Evolutionary conservation across 35 echinoderm and acorn worm species (phyloP).

Genomic region (Strongylocentrotus purpuratus): DNA sequence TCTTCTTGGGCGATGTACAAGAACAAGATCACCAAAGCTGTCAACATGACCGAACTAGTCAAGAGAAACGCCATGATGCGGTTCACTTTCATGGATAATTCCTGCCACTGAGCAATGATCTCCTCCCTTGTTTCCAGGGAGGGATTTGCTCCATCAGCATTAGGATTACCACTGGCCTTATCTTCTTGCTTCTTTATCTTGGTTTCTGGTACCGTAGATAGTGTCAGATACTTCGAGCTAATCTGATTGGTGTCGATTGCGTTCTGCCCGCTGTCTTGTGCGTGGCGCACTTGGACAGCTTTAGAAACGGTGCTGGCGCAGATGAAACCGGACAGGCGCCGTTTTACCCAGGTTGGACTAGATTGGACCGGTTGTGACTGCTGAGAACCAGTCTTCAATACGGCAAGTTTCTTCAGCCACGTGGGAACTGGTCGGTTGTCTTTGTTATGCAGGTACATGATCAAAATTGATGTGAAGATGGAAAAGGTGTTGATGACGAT

Average conservation of each 20-base stretch:
- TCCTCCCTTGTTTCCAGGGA: background rate
- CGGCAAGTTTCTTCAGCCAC: background rate
- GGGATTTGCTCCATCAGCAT: background rate
- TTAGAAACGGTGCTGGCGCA: background rate
- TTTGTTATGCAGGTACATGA: background rate
- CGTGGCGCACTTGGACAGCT: background rate
- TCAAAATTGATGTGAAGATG: constrained; percentile 30
- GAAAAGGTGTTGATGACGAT: constrained; percentile 21
- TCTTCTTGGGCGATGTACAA: background rate
- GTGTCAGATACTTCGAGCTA: background rate
- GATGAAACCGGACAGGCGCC: background rate
- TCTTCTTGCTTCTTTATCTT: background rate
- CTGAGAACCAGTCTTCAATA: background rate
- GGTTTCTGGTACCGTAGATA: background rate
- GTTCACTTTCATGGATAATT: background rate
- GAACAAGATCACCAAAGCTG: background rate
- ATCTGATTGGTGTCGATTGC: background rate
- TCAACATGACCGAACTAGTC: background rate
- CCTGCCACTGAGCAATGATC: background rate
- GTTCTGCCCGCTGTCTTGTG: background rate
- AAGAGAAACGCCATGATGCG: background rate
- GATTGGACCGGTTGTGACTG: background rate
- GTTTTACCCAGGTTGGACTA: background rate
- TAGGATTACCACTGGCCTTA: background rate
- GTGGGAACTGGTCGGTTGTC: constrained; percentile 6